Evolutionary conservation across 2,113 vertebrate genomes (phyloP), one percentile per base, ranked within the genome.

Genomic region (Cinclus mexicanus): DNA sequence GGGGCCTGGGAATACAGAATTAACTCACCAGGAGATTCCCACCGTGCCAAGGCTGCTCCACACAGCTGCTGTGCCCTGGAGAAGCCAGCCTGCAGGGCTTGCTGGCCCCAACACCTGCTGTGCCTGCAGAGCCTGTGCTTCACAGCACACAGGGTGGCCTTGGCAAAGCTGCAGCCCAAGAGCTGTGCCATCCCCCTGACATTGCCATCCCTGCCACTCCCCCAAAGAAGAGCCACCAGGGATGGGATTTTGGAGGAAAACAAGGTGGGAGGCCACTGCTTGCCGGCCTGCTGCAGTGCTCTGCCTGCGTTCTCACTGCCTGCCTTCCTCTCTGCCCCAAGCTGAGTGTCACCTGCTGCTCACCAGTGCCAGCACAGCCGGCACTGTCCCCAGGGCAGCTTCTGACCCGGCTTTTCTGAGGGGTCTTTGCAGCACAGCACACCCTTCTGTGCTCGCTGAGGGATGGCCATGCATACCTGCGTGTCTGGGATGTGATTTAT

Each of bases 61-160:
- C 64, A 53, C 37, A 74, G 72, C 72, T 14, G 10, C 50, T 74
- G 41, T 65, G 69, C 85, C 47, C 72, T 84, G 65, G 72, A 77
- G 63, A 83, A 81, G 84, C 49, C 81, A 84, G 50, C 59, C n/a
- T 16, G 19, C 52, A 44, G 68, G 31, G 59, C 74, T 67, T 2
- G 3, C 74, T 11, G 17, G 44, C 61, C 61, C 67, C 35, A 47
- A 7, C 21, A 26, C 70, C 53, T 2, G 0, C 65, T 68, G 78
- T 21, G 26, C 21, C 42, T 7, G 22, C 44, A 80, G 72, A 5
- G 3, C 13, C 33, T 56, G 26, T 0, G 1, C 29, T 52, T 70
- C 0, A 6, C 52, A 75, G 46, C 7, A 5, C 31, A 2, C 0
- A 0, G 59, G 19, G 85, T 75, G 52, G 49, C 57, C 56, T 65